Evolutionary conservation across 2,888 invertebrate species (phyloP).

Genomic region (Oscheius onirici): DNA sequence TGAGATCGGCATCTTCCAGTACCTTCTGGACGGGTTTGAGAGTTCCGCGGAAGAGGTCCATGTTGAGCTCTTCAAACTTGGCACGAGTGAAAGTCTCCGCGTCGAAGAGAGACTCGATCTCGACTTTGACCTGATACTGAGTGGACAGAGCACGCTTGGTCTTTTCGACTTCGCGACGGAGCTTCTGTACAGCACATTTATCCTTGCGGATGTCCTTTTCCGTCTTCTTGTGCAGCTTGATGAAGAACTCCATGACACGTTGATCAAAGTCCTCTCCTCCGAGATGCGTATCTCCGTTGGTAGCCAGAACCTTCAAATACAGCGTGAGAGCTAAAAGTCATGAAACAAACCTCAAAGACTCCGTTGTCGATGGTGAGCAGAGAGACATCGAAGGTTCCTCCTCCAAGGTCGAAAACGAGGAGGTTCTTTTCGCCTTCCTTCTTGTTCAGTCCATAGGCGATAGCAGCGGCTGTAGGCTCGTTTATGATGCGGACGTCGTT

Average conservation of each 20-base stretch:
- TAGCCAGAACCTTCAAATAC: too few species aligned
- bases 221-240: too few species aligned
- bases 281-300: slow-evolving; percentile 68
- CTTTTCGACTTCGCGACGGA: slow-evolving; percentile 73
- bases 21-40: slow-evolving; percentile 90
- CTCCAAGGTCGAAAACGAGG: too few species aligned
- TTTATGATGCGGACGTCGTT: slow-evolving; percentile 81
- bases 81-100: slow-evolving; percentile 96
- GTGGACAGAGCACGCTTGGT: slow-evolving; percentile 82
- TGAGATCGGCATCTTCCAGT: slow-evolving; percentile 96
- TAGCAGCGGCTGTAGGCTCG: too few species aligned
- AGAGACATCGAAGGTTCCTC: too few species aligned
- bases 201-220: too few species aligned
- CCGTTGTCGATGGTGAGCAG: slow-evolving; percentile 97
- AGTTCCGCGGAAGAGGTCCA: slow-evolving; percentile 81
- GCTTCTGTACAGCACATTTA: slow-evolving; percentile 72
- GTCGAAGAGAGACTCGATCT: slow-evolving; percentile 97
- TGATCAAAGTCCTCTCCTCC: too few species aligned
- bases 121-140: slow-evolving; percentile 83
- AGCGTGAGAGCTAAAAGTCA: too few species aligned
- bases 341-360: slow-evolving; percentile 91
- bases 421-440: slow-evolving; percentile 90
- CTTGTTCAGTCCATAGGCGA: too few species aligned
- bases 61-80: slow-evolving; percentile 79
- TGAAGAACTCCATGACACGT: too few species aligned